These are phyloP conservation scores for Xiphorhynchus erythropygius DNA, from an alignment of 2,797 vertebrate species.

Conservation along the genomic window DNA sequence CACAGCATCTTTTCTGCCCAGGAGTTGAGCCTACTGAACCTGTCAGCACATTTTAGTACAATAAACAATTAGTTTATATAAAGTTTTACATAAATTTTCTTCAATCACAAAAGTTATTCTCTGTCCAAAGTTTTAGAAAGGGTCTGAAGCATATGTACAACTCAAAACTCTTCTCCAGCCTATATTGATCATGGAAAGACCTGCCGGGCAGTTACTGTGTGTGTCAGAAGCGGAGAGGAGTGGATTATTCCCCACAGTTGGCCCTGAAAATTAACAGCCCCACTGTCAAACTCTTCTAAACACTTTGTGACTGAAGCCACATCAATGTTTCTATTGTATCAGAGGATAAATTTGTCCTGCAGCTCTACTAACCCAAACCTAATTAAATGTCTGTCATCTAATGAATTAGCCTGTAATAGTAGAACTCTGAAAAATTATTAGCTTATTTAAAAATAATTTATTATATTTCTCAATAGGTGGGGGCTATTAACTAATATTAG, in stretches of 20 bases:
- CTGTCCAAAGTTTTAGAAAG: not conserved
- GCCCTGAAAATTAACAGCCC: not conserved
- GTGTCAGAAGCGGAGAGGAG: not conserved
- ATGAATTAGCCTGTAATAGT: not conserved
- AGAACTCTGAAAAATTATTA: not conserved
- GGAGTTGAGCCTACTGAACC: not conserved
- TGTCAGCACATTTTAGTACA: not conserved
- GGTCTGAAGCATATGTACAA: not conserved
- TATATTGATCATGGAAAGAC: not conserved
- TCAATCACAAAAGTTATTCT: not conserved
- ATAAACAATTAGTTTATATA: not conserved
- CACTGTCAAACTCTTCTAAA: not conserved
- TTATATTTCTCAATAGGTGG: not conserved
- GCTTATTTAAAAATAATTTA: not conserved
- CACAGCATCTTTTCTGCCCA: not conserved
- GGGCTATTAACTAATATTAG: not conserved
- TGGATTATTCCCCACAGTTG: not conserved
- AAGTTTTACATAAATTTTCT: not conserved
- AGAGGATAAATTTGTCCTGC: not conserved
- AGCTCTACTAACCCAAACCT: not conserved
- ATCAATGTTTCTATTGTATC: rapidly evolving
- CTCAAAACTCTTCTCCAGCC: not conserved
- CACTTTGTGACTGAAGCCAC: not conserved
- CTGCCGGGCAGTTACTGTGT: not conserved
- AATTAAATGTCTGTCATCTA: not conserved